These are phyloP conservation scores for Variabilichromis moorii DNA, from an alignment of 2,113 vertebrate genomes.

Conservation along the genomic window DNA sequence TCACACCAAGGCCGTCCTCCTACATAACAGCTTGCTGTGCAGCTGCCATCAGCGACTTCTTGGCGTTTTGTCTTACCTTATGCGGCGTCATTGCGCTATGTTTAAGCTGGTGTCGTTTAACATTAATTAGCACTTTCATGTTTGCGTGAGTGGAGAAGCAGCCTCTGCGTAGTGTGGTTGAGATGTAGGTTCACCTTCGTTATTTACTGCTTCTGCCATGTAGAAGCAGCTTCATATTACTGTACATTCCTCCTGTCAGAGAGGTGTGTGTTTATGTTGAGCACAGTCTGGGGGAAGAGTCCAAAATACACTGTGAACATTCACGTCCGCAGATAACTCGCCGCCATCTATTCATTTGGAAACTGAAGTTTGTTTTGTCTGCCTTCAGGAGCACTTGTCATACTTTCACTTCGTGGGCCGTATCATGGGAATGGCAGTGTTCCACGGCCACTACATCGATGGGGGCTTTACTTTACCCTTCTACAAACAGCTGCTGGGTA, in stretches of 20 bases:
- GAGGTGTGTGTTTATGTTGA: not conserved
- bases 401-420: slow-evolving; percentile 98
- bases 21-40: not conserved
- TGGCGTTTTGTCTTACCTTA: not conserved
- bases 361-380: not conserved
- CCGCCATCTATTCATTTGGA: not conserved
- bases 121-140: not conserved
- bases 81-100: not conserved
- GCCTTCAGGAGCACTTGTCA: slow-evolving; percentile 89
- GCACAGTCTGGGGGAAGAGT: not conserved
- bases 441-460: slow-evolving; percentile 97
- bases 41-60: not conserved
- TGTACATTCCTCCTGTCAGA: not conserved
- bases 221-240: not conserved
- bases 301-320: not conserved
- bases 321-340: not conserved
- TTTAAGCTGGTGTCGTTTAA: not conserved
- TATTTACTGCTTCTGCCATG: not conserved
- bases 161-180: not conserved
- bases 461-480: slow-evolving; percentile 96
- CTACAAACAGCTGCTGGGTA: slow-evolving; percentile 97
- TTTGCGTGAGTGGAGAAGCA: not conserved
- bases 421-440: slow-evolving; percentile 99
- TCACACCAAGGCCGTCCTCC: not conserved
- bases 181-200: not conserved